These are phyloP conservation scores for Philereme vetulata DNA, from an alignment of 2,888 invertebrate genomes.

Conservation along the genomic window DNA sequence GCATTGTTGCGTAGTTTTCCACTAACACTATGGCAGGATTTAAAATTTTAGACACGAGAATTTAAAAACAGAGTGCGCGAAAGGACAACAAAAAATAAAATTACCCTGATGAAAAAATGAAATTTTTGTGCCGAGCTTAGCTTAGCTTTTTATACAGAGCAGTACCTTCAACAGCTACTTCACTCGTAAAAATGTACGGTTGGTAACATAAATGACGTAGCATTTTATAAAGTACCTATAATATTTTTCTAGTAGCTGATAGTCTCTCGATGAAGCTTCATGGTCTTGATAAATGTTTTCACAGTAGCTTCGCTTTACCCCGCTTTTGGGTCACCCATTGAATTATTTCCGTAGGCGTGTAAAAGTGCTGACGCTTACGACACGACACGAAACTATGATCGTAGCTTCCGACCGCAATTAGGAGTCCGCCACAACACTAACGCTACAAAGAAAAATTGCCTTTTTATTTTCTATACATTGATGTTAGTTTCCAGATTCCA, in stretches of 20 bases:
- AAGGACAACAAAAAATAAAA: no score
- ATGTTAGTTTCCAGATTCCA: slow-evolving; percentile 46
- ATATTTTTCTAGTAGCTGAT: not conserved
- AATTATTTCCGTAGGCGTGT: slow-evolving; percentile 32
- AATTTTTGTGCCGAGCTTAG: no score
- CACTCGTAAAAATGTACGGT: no score
- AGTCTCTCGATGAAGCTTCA: slow-evolving; percentile 9
- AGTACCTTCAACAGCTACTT: no score
- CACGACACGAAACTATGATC: slow-evolving; percentile 30
- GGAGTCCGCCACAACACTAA: slow-evolving; percentile 29
- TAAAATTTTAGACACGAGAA: no score
- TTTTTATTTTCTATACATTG: slow-evolving; percentile 38
- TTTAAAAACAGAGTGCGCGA: no score
- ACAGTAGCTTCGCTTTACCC: slow-evolving; percentile 14
- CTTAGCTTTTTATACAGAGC: no score
- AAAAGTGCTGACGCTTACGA: slow-evolving; percentile 37
- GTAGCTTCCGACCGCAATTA: slow-evolving; percentile 43
- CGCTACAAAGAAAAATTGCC: slow-evolving; percentile 35
- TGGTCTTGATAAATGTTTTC: slow-evolving; percentile 36
- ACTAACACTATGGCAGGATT: no score
- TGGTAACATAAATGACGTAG: no score
- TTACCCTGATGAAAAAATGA: no score
- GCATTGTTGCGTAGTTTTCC: no score
- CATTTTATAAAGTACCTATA: not conserved
- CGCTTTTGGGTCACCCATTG: slow-evolving; percentile 27